These are phyloP conservation scores for Botia kubotai DNA, from an alignment of 2,797 vertebrate species.

Conservation along the genomic window DNA sequence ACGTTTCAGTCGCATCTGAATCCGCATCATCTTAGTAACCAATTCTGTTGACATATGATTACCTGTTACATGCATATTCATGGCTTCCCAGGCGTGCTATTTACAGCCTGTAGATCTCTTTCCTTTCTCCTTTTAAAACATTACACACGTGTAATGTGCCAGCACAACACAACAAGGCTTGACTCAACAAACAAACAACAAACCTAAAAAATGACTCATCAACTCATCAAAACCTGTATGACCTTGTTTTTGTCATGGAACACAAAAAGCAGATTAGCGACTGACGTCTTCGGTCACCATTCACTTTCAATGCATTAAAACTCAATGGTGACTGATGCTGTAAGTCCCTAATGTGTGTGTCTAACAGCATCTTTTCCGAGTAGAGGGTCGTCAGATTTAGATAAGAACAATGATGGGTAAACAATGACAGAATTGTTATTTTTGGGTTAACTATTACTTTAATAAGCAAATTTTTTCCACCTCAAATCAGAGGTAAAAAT, in stretches of 20 bases:
- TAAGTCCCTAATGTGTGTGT: no score
- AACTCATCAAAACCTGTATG: background rate
- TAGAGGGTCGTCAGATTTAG: no score
- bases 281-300: background rate
- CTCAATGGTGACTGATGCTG: background rate
- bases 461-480: background rate
- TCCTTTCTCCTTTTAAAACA: background rate
- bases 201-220: no score
- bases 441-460: background rate
- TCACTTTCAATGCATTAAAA: background rate
- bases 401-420: background rate
- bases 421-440: background rate
- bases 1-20: slow-evolving; percentile 23
- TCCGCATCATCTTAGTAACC: background rate
- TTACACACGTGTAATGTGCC: background rate
- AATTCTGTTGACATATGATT: background rate
- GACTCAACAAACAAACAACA: no score
- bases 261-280: no score
- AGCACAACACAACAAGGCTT: background rate
- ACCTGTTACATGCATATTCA: background rate
- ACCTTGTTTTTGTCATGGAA: background rate
- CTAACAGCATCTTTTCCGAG: no score
- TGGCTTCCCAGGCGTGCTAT: background rate
- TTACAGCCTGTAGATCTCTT: no score
- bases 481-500: background rate